A percentile compares a stretch with the other conserved stretches of the same genome.
Evolutionary conservation across 1,140 invertebrate genomes (phyloP).

Genomic region (Drosophila serrata): DNA sequence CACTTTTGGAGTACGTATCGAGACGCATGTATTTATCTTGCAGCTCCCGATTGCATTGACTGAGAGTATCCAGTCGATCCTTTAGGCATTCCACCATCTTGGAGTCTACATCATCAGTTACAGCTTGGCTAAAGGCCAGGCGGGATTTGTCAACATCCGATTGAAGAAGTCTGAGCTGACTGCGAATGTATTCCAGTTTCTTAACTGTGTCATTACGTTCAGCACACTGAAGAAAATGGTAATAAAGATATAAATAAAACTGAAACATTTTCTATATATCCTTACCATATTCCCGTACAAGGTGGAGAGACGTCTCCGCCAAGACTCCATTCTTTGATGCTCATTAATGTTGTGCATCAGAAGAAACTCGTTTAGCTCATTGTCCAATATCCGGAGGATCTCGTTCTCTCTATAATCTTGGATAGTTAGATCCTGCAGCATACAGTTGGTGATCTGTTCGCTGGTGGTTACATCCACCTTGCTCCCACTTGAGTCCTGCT

Average conservation of each 20-base stretch:
- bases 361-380: conserved; percentile 51
- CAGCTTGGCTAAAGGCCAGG: not conserved
- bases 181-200: conserved; percentile 61
- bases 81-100: conserved; percentile 52
- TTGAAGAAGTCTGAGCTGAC: conserved; percentile 48
- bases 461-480: not conserved
- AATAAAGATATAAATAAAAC: not conserved
- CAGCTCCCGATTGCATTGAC: conserved; percentile 39
- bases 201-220: conserved; percentile 41
- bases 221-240: conserved; percentile 13
- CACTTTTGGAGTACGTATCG: conserved; percentile 52
- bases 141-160: conserved; percentile 1
- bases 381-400: conserved; percentile 37
- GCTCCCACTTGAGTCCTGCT: not conserved
- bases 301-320: conserved; percentile 18
- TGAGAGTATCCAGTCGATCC: conserved; percentile 26
- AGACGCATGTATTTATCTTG: conserved; percentile 26
- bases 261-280: no score
- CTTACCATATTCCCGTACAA: not conserved
- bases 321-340: conserved; percentile 25
- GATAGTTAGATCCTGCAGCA: conserved; percentile 37
- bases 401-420: conserved; percentile 39
- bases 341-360: conserved; percentile 31
- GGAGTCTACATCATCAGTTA: conserved; percentile 21
- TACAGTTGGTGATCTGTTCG: not conserved